Conservation (phyloP, 1,140 invertebrate genomes). For the Drosophila willistoni region DNA sequence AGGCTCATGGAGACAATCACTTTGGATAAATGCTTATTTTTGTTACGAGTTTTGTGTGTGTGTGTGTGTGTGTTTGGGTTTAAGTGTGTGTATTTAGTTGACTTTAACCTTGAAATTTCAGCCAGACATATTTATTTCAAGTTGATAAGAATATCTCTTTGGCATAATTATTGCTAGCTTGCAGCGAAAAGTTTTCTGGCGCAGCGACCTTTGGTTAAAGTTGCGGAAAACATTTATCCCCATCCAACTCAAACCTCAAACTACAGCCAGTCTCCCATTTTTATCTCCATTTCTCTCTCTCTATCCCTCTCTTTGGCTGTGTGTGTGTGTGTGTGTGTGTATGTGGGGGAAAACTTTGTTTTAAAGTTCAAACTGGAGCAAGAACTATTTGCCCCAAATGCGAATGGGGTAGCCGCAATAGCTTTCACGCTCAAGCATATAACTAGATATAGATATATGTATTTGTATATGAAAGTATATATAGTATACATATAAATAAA, state of each 20-base stretch:
- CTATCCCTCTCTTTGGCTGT: neutral
- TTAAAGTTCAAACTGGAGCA: slow-evolving; percentile 79
- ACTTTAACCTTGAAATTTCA: slow-evolving; percentile 6
- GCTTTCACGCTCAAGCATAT: slow-evolving; percentile 29
- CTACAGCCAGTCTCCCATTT: neutral
- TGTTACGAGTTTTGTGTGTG: neutral
- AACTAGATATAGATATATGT: slow-evolving; percentile 18
- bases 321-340: slow-evolving; percentile 10
- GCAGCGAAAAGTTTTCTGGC: slow-evolving; percentile 57
- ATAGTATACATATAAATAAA: slow-evolving; percentile 9
- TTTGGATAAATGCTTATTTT: too few relatives aligned
- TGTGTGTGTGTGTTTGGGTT: neutral
- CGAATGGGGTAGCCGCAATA: slow-evolving; percentile 63
- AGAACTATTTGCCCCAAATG: slow-evolving; percentile 81
- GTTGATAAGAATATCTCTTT: slow-evolving; percentile 29
- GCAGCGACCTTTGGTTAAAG: slow-evolving; percentile 77
- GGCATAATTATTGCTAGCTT: slow-evolving; percentile 64
- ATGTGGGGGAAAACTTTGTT: slow-evolving; percentile 60
- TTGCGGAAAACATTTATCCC: slow-evolving; percentile 50
- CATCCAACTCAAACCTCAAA: neutral
- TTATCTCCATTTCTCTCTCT: neutral
- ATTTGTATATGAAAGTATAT: slow-evolving; percentile 13
- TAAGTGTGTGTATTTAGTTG: neutral
- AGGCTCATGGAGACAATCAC: too few relatives aligned
- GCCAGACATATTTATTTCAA: slow-evolving; percentile 4